These are phyloP conservation scores for Embidobia sp. DNA, from an alignment of 2,888 invertebrate species.

Conservation along the genomic window DNA sequence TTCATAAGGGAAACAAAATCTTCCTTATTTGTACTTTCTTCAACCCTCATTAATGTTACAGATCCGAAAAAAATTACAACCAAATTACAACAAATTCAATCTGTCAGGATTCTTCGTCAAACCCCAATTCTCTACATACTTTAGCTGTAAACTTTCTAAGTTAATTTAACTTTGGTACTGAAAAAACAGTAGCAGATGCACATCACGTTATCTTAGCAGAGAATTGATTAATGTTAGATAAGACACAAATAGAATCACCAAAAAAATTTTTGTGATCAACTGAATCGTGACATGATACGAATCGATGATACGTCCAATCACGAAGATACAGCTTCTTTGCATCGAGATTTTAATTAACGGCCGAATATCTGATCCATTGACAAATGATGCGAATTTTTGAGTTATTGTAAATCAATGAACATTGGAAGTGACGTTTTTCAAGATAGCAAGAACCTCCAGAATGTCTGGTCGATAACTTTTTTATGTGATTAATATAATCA, in stretches of 20 bases:
- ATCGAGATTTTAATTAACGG: constrained; percentile 1
- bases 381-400: not conserved
- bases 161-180: not conserved
- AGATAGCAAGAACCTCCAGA: constrained; percentile 28
- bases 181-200: not conserved
- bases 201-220: constrained; percentile 14
- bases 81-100: too few species aligned
- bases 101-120: too few species aligned
- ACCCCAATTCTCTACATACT: not conserved
- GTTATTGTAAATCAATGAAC: not conserved
- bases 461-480: constrained; percentile 29
- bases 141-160: not conserved
- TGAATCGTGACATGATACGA: constrained; percentile 5
- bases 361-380: constrained; percentile 16
- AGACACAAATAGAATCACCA: constrained; percentile 5
- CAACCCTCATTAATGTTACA: too few species aligned
- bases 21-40: too few species aligned
- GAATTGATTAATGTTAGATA: too few species aligned
- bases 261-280: constrained; percentile 3
- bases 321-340: constrained; percentile 9
- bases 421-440: constrained; percentile 15
- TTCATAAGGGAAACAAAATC: too few species aligned
- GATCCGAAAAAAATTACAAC: too few species aligned
- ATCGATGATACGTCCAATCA: not conserved
- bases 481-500: not conserved